Base-by-base conservation (phyloP, 37 sponge, comb jelly and placozoan species). In the Hormiphora californensis region DNA sequence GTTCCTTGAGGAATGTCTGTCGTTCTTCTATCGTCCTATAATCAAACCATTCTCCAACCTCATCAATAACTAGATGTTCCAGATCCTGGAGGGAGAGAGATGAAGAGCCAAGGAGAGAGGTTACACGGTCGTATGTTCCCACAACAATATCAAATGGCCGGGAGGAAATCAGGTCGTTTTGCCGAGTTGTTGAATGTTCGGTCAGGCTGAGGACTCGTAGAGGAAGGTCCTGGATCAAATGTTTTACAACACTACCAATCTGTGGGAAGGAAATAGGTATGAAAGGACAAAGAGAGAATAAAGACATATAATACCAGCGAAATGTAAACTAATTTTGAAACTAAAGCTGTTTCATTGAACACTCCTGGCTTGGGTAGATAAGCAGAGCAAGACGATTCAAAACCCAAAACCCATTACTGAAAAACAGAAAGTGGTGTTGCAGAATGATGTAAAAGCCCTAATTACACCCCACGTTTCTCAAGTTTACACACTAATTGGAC, bases 121-220 rank as follows among this genome's bases (percentile, higher is more conserved):
- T 73, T n/a, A 73, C 9, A 46, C 43, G 40, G 22, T 73, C 81
- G 46, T 73, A 41, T 23, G 81, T 73, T 39, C 81, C 81, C 5
- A 73, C 22, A 2, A 73, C 23, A 28, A 73, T 73, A 46, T 73
- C 81, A 15, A 73, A n/a, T n/a, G 59, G 59, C 12, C 46, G 81
- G 43, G 35, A 40, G 21, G 35, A 36, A 1, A 73, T 41, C 8
- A 11, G 25, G 19, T 19, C 23, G 4, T 8, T 36, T 33, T 73
- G 81, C 1, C 3, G 25, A 7, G 35, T 32, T 21, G 27, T 27
- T 8, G 8, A 23, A 43, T 43, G 23, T 0, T 33, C 35, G n/a
- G 81, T n/a, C 35, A 73, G 46, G 23, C 81, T 43, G 4, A 32
- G 46, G 28, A 27, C 23, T 19, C 81, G 81, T 3, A 73, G 81